These are phyloP conservation scores for Nycticebus coucang DNA, from an alignment of 2,113 vertebrate species.

Conservation along the genomic window DNA sequence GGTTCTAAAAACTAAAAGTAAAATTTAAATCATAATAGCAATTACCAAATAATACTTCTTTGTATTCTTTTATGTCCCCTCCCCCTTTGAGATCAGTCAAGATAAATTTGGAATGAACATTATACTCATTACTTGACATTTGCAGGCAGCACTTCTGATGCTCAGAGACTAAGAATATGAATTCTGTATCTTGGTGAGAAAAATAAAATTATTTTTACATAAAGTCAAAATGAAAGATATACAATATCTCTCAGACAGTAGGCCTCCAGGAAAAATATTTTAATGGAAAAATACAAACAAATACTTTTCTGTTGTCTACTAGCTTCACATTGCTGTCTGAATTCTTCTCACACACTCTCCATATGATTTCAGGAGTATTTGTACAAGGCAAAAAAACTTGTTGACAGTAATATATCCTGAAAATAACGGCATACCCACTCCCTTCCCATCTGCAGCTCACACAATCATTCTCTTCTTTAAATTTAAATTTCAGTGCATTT, in stretches of 20 bases:
- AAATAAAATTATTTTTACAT: slow-evolving; percentile 66
- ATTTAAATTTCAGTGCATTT: slow-evolving; percentile 2
- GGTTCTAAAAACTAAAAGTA: not conserved
- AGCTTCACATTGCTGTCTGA: not conserved
- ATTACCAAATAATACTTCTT: not conserved
- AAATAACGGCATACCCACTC: not conserved
- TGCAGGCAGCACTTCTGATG: slow-evolving; percentile 34
- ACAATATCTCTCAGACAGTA: slow-evolving; percentile 8
- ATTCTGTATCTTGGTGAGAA: slow-evolving; percentile 61
- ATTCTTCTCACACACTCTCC: slow-evolving; percentile 9
- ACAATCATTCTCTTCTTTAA: not conserved
- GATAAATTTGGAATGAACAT: slow-evolving; percentile 21
- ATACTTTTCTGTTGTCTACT: slow-evolving; percentile 55
- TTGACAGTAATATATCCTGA: slow-evolving; percentile 8
- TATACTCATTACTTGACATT: slow-evolving; percentile 19
- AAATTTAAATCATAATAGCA: slow-evolving; percentile 2
- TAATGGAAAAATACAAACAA: slow-evolving; percentile 66
- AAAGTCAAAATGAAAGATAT: slow-evolving; percentile 58
- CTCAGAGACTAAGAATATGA: slow-evolving; percentile 51
- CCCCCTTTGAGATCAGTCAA: not conserved
- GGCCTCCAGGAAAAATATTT: slow-evolving; percentile 72
- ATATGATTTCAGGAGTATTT: slow-evolving; percentile 25
- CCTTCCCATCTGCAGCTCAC: no score
- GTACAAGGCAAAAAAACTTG: not conserved
- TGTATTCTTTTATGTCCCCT: slow-evolving; percentile 41